Conservation (phyloP, 2,797 vertebrate genomes). For the Mormyrops boulengeri region DNA sequence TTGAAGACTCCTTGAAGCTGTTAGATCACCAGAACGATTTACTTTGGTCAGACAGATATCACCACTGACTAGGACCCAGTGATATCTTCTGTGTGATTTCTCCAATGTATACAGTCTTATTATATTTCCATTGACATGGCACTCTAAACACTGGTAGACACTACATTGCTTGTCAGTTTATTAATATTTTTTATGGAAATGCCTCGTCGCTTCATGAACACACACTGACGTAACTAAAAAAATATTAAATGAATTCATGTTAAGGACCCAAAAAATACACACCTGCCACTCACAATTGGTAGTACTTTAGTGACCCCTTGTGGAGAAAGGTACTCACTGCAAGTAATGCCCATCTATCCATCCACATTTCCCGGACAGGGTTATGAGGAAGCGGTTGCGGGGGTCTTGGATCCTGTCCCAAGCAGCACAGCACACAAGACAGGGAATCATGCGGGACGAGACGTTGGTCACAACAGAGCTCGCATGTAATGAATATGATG, state of each 20-base stretch:
- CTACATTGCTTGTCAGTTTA: background rate
- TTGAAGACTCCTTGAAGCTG: background rate
- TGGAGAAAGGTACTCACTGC: background rate
- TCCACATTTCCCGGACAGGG: background rate
- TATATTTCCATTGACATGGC: background rate
- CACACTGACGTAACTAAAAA: background rate
- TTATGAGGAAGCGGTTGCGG: background rate
- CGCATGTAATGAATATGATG: background rate
- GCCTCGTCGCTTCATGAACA: background rate
- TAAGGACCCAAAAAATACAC: background rate
- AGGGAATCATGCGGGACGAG: background rate
- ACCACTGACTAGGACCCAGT: background rate
- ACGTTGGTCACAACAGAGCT: background rate
- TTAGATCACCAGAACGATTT: background rate
- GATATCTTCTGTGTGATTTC: background rate
- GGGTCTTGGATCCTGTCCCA: background rate
- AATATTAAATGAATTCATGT: background rate
- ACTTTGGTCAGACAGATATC: background rate
- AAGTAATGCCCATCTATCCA: background rate
- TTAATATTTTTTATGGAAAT: background rate
- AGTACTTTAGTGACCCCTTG: constrained; percentile 1
- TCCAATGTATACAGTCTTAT: background rate
- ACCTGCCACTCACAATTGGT: background rate
- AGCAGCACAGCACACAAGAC: background rate
- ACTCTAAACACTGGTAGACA: background rate